Base-by-base conservation (phyloP, 2,888 invertebrate species). In the Ochropacha duplaris region DNA sequence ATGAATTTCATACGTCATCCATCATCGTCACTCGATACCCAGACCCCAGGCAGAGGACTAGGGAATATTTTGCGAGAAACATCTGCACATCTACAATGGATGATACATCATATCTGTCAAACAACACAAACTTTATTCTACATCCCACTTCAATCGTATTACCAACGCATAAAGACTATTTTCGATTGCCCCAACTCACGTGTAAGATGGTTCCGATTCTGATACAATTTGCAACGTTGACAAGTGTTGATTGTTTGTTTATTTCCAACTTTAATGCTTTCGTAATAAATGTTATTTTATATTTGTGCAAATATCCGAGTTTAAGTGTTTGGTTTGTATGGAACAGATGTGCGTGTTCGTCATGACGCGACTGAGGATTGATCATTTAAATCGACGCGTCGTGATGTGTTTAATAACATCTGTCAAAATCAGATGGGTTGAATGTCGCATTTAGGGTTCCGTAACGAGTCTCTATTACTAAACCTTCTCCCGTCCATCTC, bases 11-110 rank as follows among this genome's bases (percentile, higher is more conserved):
- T 65, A 65, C 49, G 26, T 57, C 64, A 69, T 74, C 76, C 64
- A 76, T 74, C 74, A 74, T 73, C 36, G 26, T 59, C 26, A 26
- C 49, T 55, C 66, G 69, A 66, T 63, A 60, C 62, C 67, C 58
- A 67, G 56, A 62, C 59, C 68, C 5, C 26, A 26, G 58, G 61
- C 60, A 56, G 61, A 55, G 61, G 55, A 54, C 28, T 65, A 55
- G 68, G 22, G 56, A 57, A 52, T 22, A 52, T 52, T n/a, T 44
- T 69, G 62, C n/a, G 16, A 44, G 19, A 44, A 65, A 62, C 74
- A 73, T 66, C 71, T 74, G 69, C 63, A 69, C 57, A 60, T 59
- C 65, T 60, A 60, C 60, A 60, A 54, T 44, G 9, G 9, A 57
- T 60, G 64, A 72, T 72, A 66, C 61, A 74, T 72, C 71, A 72